These are phyloP conservation scores for Aphelenchoides avenae DNA, from an alignment of 1,140 invertebrate species.

Conservation along the genomic window DNA sequence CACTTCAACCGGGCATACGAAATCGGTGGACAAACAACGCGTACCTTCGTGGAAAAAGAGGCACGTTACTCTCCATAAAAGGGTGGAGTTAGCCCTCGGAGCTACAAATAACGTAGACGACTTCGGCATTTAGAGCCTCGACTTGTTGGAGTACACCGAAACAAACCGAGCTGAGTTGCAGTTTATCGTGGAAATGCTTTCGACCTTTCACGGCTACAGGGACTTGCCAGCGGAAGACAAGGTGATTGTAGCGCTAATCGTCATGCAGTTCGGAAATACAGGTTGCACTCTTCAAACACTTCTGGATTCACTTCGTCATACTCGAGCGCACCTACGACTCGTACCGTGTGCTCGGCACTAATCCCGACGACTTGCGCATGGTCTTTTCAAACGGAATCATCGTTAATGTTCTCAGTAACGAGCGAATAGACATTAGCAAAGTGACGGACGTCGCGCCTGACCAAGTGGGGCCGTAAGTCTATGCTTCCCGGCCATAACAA, in stretches of 20 bases:
- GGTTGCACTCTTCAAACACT: slow-evolving; percentile 20
- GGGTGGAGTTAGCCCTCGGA: background rate
- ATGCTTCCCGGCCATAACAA: no score
- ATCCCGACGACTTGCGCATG: slow-evolving; percentile 10
- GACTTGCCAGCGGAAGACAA: slow-evolving; percentile 25
- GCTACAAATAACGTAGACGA: background rate
- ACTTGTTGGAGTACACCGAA: slow-evolving; percentile 14
- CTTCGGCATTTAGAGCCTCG: slow-evolving; percentile 11
- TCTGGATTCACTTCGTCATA: slow-evolving; percentile 19
- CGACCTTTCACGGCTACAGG: slow-evolving; percentile 19
- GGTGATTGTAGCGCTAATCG: background rate
- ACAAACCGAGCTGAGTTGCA: slow-evolving; percentile 25
- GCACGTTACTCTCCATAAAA: no score
- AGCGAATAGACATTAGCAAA: background rate
- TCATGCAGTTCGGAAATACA: no score
- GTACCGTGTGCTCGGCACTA: slow-evolving; percentile 1
- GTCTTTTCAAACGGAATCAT: slow-evolving; percentile 12
- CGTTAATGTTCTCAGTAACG: slow-evolving; percentile 10
- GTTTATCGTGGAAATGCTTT: slow-evolving; percentile 30
- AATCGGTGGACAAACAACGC: no score
- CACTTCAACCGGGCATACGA: slow-evolving; percentile 7
- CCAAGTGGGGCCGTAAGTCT: background rate
- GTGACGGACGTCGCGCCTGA: no score
- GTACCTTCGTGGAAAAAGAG: no score
- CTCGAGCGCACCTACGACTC: slow-evolving; percentile 18